Evolutionary conservation across 2,888 invertebrate species (phyloP).

Genomic region (Polydesmus complanatus): DNA sequence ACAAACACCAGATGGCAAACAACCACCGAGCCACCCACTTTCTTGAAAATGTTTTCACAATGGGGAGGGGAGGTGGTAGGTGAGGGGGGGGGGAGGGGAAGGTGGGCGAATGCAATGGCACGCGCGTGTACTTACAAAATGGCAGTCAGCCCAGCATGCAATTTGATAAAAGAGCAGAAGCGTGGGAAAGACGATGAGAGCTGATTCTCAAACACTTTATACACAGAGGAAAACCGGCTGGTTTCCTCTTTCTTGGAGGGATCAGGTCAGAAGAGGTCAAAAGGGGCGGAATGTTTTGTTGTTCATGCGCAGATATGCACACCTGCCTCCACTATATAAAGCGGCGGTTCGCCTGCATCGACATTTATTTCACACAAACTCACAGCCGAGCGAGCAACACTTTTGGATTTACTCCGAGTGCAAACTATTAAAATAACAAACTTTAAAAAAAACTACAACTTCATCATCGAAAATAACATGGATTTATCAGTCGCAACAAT

Average conservation of each 20-base stretch:
- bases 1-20: background rate
- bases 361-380: background rate
- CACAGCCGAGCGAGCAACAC: too few relatives aligned
- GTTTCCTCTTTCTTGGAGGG: background rate
- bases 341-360: background rate
- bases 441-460: background rate
- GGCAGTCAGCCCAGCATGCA: background rate
- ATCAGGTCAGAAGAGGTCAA: background rate
- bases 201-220: conserved; percentile 4
- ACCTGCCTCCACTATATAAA: conserved; percentile 7
- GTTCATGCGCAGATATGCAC: conserved; percentile 1
- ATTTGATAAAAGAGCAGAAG: background rate
- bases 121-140: background rate
- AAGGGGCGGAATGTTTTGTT: background rate
- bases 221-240: conserved; percentile 1
- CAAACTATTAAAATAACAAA: background rate
- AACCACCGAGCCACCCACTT: background rate
- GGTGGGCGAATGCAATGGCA: background rate
- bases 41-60: background rate
- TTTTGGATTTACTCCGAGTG: background rate
- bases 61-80: background rate
- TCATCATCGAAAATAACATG: conserved; percentile 3
- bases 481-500: conserved; percentile 13
- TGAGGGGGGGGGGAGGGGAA: background rate
- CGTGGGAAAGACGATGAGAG: conserved; percentile 15